Evolutionary conservation across 2,888 invertebrate genomes (phyloP).

Genomic region (Vesta saturnalis): DNA sequence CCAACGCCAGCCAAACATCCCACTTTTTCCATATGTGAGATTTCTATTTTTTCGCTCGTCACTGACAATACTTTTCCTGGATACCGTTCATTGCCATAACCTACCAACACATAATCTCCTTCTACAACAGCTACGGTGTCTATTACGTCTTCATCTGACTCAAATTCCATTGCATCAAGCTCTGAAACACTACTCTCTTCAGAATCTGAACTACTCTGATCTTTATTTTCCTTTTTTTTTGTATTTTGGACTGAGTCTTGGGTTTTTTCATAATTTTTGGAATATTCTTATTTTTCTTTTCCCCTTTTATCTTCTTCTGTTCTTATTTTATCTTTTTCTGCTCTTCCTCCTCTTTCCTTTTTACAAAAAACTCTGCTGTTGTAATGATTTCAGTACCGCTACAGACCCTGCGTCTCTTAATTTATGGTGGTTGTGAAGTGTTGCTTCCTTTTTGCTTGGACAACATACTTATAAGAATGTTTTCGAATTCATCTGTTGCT

Average conservation of each 20-base stretch:
- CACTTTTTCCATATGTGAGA: conserved; percentile 15
- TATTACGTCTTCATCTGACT: conserved; percentile 9
- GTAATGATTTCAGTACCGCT: not conserved
- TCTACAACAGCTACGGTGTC: conserved; percentile 14
- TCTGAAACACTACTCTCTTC: conserved; percentile 15
- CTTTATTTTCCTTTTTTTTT: conserved; percentile 10
- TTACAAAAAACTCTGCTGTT: not conserved
- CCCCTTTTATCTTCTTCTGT: not conserved
- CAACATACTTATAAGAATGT: not conserved
- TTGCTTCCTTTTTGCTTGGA: not conserved
- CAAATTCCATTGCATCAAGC: conserved; percentile 9
- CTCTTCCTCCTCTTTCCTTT: not conserved
- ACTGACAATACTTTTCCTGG: conserved; percentile 16
- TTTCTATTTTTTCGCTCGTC: conserved; percentile 12
- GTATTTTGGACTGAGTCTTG: not conserved
- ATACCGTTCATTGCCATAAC: conserved; percentile 7
- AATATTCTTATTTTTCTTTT: not conserved
- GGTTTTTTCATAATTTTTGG: too few species aligned
- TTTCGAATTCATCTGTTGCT: not conserved
- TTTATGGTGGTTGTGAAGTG: not conserved
- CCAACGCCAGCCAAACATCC: conserved; percentile 12
- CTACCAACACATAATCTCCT: conserved; percentile 16
- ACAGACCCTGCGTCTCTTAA: not conserved
- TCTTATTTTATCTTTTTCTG: not conserved
- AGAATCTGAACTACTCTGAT: conserved; percentile 8